These are phyloP conservation scores for Siphonodentalium dalli DNA, from an alignment of 2,888 invertebrate species.

Conservation along the genomic window DNA sequence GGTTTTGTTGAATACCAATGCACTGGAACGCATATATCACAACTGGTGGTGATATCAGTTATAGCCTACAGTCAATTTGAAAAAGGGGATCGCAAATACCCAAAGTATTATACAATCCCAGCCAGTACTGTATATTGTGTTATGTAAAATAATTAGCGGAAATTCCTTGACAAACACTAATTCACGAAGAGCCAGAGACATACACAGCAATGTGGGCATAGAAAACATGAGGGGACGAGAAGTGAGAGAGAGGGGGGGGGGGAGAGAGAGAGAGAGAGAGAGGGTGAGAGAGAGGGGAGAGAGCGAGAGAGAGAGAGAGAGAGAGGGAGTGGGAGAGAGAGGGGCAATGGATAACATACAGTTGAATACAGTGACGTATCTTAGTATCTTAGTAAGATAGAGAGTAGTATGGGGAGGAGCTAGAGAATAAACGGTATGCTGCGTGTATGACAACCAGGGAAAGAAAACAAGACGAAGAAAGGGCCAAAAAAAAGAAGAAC, in stretches of 20 bases:
- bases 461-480: background rate
- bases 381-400: background rate
- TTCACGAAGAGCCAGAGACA: slow-evolving; percentile 17
- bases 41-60: too few species aligned
- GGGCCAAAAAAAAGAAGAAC: background rate
- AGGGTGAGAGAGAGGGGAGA: too few species aligned
- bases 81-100: too few species aligned
- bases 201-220: background rate
- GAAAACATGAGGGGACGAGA: background rate
- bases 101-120: too few species aligned
- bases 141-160: too few species aligned
- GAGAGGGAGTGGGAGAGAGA: background rate
- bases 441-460: background rate
- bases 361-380: background rate
- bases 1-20: too few species aligned
- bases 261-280: background rate
- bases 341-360: background rate
- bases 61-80: too few species aligned
- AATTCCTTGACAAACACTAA: too few species aligned
- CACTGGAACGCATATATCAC: too few species aligned
- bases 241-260: slow-evolving; percentile 5
- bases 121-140: too few species aligned
- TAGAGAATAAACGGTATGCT: background rate
- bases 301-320: too few species aligned
- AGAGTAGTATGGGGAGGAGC: background rate